Conservation (phyloP, 2,113 vertebrate genomes). For the Tonatia bakeri region DNA sequence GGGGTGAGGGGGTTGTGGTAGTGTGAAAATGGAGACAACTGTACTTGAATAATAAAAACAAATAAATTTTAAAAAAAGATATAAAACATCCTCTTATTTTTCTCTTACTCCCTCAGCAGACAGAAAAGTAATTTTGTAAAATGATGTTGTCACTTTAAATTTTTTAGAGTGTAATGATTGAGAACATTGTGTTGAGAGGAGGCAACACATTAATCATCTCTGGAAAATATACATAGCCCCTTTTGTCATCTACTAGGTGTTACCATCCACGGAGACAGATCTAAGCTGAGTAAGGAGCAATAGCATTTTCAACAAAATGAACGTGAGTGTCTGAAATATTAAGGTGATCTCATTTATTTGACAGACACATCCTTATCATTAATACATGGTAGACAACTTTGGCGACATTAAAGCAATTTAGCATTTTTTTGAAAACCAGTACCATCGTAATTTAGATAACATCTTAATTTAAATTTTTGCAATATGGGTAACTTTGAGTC, state of each 20-base stretch:
- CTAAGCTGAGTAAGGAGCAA: neutral
- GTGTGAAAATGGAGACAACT: no score
- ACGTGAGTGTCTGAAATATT: neutral
- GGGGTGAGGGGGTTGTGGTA: no score
- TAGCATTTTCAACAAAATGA: constrained; percentile 25
- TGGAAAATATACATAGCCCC: neutral
- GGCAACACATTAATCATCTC: neutral
- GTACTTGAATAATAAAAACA: no score
- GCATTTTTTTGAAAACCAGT: neutral
- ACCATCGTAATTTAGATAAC: constrained; percentile 6
- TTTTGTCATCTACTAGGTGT: neutral
- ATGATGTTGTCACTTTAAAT: neutral
- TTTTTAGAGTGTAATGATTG: neutral
- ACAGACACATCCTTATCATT: neutral
- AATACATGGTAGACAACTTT: neutral
- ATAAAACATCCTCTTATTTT: neutral
- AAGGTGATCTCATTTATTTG: neutral
- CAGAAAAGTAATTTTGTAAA: neutral
- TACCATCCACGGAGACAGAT: neutral
- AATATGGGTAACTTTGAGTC: constrained; percentile 9
- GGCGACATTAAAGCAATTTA: neutral
- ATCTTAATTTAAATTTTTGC: constrained; percentile 49
- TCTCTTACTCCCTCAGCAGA: neutral
- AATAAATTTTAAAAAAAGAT: neutral
- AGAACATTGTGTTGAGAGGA: neutral